Conservation (phyloP, 2,113 vertebrate genomes). For the Brachionichthys hirsutus region DNA sequence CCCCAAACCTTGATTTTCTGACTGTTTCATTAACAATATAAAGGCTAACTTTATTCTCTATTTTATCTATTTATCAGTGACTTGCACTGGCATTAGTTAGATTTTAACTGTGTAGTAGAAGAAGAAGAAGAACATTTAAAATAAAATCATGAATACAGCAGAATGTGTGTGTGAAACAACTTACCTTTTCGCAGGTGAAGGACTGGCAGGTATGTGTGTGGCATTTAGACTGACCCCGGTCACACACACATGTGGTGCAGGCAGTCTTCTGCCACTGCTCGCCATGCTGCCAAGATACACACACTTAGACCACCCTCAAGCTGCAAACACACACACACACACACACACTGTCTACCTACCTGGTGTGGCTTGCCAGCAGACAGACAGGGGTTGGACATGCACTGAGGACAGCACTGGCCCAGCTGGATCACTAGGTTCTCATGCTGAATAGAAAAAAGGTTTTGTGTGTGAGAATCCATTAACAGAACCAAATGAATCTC, state of each 20-base stretch:
- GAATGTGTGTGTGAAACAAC: conserved; percentile 9
- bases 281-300: conserved; percentile 78
- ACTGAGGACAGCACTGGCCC: conserved; percentile 90
- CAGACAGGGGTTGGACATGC: conserved; percentile 82
- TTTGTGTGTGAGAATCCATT: no score
- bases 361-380: conserved; percentile 75
- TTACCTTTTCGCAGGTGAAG: conserved; percentile 83
- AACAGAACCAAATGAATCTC: no score
- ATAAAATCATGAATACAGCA: conserved; percentile 13
- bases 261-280: conserved; percentile 84
- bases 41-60: no score
- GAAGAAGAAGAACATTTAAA: conserved; percentile 1
- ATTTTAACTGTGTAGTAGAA: no score
- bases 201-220: conserved; percentile 80
- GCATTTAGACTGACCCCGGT: conserved; percentile 83
- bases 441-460: conserved; percentile 73
- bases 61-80: no score
- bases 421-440: conserved; percentile 81
- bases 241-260: conserved; percentile 85
- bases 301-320: conserved; percentile 16
- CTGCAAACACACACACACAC: neutral
- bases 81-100: no score
- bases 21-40: no score
- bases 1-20: no score
- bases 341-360: conserved; percentile 31